Evolutionary conservation across 2,113 vertebrate genomes (phyloP), one percentile per base, ranked within the genome.

Genomic region (Rattus rattus): DNA sequence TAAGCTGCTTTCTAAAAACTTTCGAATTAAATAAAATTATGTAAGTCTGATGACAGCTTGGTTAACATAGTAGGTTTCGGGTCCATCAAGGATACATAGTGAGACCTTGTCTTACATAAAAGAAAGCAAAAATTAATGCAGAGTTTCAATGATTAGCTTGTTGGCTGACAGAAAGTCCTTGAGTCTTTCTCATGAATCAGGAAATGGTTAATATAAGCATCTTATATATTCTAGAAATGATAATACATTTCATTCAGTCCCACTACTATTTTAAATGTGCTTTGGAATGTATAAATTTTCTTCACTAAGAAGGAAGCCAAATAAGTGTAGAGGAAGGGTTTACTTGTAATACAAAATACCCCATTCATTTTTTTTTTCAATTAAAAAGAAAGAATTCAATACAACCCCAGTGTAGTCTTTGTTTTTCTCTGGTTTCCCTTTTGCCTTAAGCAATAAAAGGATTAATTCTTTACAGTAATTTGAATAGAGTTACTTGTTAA

Each of bases 401-500:
- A 97, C 98, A 99, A 98, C 98, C 97, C 96, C 98, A 98, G 98
- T 98, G 95, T 97, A 97, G 93, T 98, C 98, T 98, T 99, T 99
- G 99, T 99, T 99, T 99, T 98, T 98, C 95, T 97, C 95, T 98
- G 88, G 92, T 97, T 98, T 96, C 85, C 90, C 97, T 98, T 98
- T 98, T 96, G 98, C 98, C 98, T 98, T 98, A 98, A 99, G 98
- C 98, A 98, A 98, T 97, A 98, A 99, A 98, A 98, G 98, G 98
- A 99, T 99, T 99, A 99, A 98, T 98, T 99, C 98, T 98, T 97
- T 98, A 97, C 98, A 98, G 98, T 98, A 99, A 99, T 99, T 99
- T 99, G 99, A 99, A 99, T 99, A 98, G 97, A 99, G 99, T 99
- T 99, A 98, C 98, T 98, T 98, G 98, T 97, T 98, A 98, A 98